Base-by-base conservation (phyloP, 2,797 vertebrate species). In the Gambelia wislizenii region DNA sequence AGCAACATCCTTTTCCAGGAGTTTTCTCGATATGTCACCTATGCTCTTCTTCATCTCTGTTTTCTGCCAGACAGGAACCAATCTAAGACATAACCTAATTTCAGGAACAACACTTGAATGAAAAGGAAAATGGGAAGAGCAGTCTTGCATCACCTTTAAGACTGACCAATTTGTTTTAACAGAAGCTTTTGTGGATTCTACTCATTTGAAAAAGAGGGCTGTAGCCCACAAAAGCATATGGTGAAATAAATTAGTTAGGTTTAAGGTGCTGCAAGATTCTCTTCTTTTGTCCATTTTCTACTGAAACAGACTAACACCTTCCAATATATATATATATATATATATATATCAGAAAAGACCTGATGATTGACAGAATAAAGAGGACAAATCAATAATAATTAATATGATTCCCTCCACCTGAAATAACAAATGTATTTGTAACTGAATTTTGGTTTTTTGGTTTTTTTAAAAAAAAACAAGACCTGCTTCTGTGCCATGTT, bases 401-500 rank as follows among this genome's bases (percentile, higher is more conserved):
- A 33, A 52, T 39, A 85, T 8, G 13, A 86, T 67, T 25, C 25
- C 13, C 27, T 78, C 30, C 49, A 64, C 3, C 27, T 42, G 80
- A 13, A 25, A 59, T 52, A 72, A 2, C 1, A 47, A 77, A 20
- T 67, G 67, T 47, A 49, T 8, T 20, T 18, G 52, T n/a, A 39
- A n/a, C 18, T 33, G 3, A 39, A 20, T 75, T 84, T 89, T 56
- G 13, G n/a, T n/a, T n/a, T n/a, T n/a, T 18, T 56, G 16, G 20
- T 59, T 56, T 78, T 79, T 72, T 25, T 22, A 7, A 22, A 54
- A 78, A 44, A 36, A 69, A 10, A n/a, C n/a, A 70, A 76, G 59
- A 85, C 36, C 27, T 82, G 52, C 81, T 93, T 91, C 61, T 87
- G 78, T 91, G 86, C 52, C 74, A 27, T 91, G 49, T 90, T 89